Evolutionary conservation across 2,888 invertebrate genomes (phyloP), one percentile per base, ranked within the genome.

Genomic region (Phyto melanocephala): DNA sequence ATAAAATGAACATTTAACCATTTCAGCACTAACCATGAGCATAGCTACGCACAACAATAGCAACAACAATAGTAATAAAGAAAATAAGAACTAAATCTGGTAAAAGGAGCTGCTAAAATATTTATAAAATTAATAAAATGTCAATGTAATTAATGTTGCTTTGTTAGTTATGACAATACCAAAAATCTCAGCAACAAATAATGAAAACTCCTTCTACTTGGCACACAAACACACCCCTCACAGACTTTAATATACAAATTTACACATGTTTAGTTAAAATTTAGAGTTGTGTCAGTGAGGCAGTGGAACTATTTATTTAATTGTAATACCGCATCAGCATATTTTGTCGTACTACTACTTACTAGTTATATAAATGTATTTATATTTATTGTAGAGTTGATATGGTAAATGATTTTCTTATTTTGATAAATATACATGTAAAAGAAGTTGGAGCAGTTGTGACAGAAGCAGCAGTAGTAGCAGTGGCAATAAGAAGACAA

Each of bases 181-280:
- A 50, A 85, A 86, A 86, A 87, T 86, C 85, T 86, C 85, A 85
- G 85, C 84, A 86, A 86, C 56, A 86, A 86, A 87, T 85, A 86
- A 87, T 85, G 85, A 85, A 86, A 83, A 84, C 50, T 81, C 62
- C 81, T 47, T 62, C 28, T 56, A 42, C 3, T 5, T 5, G 4
- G 4, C 3, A 74, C 24, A 72, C 45, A 77, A 54, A 60, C 24
- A 47, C 45, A 50, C 22, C 11, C 22, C 20, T 17, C 68, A 58
- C 80, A 80, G 35, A 70, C 52, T 75, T 20, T 47, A 5, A n/a
- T 15, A 68, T 11, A 22, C 54, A 68, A 3, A 17, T 50, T 3
- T 10, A 17, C 50, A 1, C 15, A 28, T 52, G 13, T 52, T n/a
- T n/a, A n/a, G n/a, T n/a, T n/a, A n/a, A n/a, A n/a, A n/a, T n/a